These are phyloP conservation scores for Odontocerum albicorne DNA, from an alignment of 2,888 invertebrate genomes.

Conservation along the genomic window DNA sequence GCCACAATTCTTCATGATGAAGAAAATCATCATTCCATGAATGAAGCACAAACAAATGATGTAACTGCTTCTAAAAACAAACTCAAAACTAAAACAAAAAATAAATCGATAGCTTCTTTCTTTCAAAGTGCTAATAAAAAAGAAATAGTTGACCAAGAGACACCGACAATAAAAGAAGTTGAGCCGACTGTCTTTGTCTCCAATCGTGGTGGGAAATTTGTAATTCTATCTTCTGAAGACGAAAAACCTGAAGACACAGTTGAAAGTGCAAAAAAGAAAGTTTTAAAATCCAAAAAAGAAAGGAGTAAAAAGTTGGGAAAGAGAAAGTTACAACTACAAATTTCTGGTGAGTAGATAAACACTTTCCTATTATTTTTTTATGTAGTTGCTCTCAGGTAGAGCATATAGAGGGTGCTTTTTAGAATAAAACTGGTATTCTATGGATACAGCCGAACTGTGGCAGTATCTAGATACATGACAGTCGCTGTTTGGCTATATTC, in stretches of 20 bases:
- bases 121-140: conserved; percentile 10
- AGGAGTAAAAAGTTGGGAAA: conserved; percentile 40
- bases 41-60: neutral
- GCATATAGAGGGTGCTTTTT: too few relatives aligned
- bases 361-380: too few relatives aligned
- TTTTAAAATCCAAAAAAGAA: conserved; percentile 34
- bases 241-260: neutral
- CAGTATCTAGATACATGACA: too few relatives aligned
- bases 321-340: conserved; percentile 52
- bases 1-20: too few relatives aligned
- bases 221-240: conserved; percentile 28
- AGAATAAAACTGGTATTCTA: too few relatives aligned
- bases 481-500: too few relatives aligned
- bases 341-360: conserved; percentile 52
- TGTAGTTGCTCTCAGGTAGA: too few relatives aligned
- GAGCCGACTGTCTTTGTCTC: neutral
- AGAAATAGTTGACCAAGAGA: neutral
- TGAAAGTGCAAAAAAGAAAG: conserved; percentile 36
- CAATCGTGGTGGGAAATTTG: conserved; percentile 16
- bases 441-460: too few relatives aligned
- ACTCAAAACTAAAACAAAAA: neutral
- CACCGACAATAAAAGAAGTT: neutral
- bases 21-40: too few relatives aligned
- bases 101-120: conserved; percentile 10
- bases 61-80: too few relatives aligned